Evolutionary conservation across 1,140 invertebrate species (phyloP).

Genomic region (Papilio polyxenes): DNA sequence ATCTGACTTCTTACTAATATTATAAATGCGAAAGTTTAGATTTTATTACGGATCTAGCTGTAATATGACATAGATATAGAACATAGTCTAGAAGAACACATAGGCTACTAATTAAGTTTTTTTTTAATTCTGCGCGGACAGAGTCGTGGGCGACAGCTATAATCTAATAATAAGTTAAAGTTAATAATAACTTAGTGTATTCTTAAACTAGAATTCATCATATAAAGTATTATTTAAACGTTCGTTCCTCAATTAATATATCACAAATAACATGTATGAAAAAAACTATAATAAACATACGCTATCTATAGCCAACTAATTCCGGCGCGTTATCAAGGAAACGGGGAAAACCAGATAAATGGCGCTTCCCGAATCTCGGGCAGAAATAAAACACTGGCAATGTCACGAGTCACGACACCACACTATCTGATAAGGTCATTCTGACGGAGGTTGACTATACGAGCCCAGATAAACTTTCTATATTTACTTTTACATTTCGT

Average conservation of each 20-base stretch:
- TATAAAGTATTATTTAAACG: not conserved
- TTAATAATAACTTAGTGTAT: no score
- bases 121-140: no score
- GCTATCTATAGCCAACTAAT: slow-evolving; percentile 15
- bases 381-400: not conserved
- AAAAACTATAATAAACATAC: slow-evolving; percentile 7
- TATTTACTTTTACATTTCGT: not conserved
- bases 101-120: no score
- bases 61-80: no score
- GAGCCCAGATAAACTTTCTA: not conserved
- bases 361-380: slow-evolving; percentile 16
- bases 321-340: slow-evolving; percentile 23
- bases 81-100: no score
- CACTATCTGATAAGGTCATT: not conserved
- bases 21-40: no score
- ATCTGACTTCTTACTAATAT: not conserved
- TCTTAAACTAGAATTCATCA: no score
- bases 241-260: not conserved
- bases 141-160: no score
- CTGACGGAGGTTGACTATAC: not conserved
- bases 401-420: not conserved
- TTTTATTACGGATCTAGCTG: no score
- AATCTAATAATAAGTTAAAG: no score
- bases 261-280: slow-evolving; percentile 8
- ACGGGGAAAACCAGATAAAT: not conserved